phyloP scores from a whole-genome alignment of 2,797 vertebrate genomes.

The Helarctos malayanus region DNA sequence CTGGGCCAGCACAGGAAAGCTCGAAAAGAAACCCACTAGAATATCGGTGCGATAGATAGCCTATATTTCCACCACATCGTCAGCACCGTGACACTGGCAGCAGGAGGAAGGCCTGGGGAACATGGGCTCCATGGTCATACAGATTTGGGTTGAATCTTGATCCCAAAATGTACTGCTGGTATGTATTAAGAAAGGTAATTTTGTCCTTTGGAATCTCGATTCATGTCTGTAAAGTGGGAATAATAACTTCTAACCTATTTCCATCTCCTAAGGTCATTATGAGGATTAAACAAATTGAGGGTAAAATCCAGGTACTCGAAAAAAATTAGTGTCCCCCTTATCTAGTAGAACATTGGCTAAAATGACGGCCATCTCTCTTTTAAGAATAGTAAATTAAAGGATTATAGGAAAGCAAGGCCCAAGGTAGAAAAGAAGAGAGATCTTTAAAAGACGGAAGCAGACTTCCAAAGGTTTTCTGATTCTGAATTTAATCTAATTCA shows the following conservation, averaged over 20 bases:
- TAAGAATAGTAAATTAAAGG: slow-evolving; percentile 25
- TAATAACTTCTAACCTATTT: slow-evolving; percentile 13
- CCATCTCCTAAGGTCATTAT: not conserved
- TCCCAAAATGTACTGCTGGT: not conserved
- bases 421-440: slow-evolving; percentile 2
- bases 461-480: not conserved
- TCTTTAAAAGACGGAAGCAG: not conserved
- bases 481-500: slow-evolving; percentile 38
- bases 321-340: not conserved
- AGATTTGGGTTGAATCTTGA: slow-evolving; percentile 9
- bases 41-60: not conserved
- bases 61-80: not conserved
- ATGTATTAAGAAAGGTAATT: not conserved
- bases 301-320: not conserved
- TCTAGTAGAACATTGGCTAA: not conserved
- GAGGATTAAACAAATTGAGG: slow-evolving; percentile 15
- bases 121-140: not conserved
- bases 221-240: slow-evolving; percentile 26
- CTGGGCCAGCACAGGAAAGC: not conserved
- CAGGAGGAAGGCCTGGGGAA: not conserved
- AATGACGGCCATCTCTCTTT: slow-evolving; percentile 22
- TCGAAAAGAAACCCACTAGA: not conserved
- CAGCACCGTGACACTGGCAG: accelerated
- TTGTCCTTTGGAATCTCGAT: not conserved
- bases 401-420: not conserved